Evolutionary conservation across 92 coral and sea anemone species (phyloP), one percentile per base, ranked within the genome.

Genomic region (Porites cylindrica): DNA sequence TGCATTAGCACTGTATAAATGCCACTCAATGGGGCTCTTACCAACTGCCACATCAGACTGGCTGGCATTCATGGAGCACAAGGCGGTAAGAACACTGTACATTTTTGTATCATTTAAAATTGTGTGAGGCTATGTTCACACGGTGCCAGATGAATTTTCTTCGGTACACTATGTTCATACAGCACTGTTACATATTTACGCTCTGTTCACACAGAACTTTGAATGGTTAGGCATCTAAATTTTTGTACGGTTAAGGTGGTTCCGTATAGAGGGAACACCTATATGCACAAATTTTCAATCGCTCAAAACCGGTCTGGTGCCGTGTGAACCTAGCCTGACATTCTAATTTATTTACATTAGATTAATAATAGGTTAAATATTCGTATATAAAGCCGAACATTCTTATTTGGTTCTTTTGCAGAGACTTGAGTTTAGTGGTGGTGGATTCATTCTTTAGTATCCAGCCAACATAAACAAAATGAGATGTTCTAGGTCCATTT

Each of bases 1-100:
- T 13, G 88, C 89, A 58, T 77, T 97, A 87, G 99, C 99, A 0
- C 87, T 97, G 84, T 97, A 97, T 72, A 97, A 97, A 75, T 97
- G 99, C 65, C 98, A 97, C 9, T 97, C 98, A 59, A 97, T 97
- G 99, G 99, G 99, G 32, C 82, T 97, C 38, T 78, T 97, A 60
- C 99, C 99, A 3, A 95, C 98, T 8, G 98, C 99, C 50, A 94
- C 98, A 17, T 97, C 99, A 77, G 99, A 97, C 90, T 97, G 99
- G 99, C 89, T 97, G 69, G 98, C 95, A 66, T 97, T 97, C 83
- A 93, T 95, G 91, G 99, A 95, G 59, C 94, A 96, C 76, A 97
- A 83, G 61, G 64, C 50, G 6, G 87, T 74, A 51, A 83, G 87
- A 72, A 1, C 70, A 18, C 23, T 66, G 11, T 26, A 23, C 38